Evolutionary conservation across 2,113 vertebrate species (phyloP), one percentile per base, ranked within the genome.

Genomic region (Erpornis zantholeuca): DNA sequence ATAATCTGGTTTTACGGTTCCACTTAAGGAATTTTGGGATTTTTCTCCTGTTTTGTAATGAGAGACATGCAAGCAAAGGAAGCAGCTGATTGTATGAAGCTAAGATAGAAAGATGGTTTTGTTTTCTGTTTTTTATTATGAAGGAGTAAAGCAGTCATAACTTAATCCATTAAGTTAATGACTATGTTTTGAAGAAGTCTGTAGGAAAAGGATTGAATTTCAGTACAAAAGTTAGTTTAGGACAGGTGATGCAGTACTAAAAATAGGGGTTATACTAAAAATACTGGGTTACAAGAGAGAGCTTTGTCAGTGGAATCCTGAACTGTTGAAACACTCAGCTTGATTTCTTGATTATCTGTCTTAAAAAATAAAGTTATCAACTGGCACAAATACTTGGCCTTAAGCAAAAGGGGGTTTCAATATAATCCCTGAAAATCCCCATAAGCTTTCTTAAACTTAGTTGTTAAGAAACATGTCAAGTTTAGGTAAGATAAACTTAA

Each of bases 401-500:
- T 87, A 84, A 91, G 57, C 44, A 71, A 47, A 8, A 60, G 40
- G 18, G 8, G 0, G 8, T 90, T 81, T 82, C 22, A 28, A 17
- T 77, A 25, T n/a, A 47, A 78, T 92, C 35, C 14, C 66, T 89
- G 73, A 72, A 82, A 95, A 85, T 89, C 84, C 61, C 21, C 15
- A 5, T 78, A 81, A 89, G 36, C 81, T 87, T 94, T 84, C 31
- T 85, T 61, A 87, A 82, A 53, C n/a, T 40, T 78, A 42, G 40
- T 61, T 91, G 28, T 91, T 73, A 82, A 96, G 77, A 38, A 60
- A 57, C n/a, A 18, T 94, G 73, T 72, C 2, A 2, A 9, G 8
- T 82, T 91, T 79, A 87, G 77, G 72, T 94, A 89, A 91, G 86
- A 70, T 75, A 68, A 93, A 82, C 21, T 61, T 79, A 76, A 91